These are phyloP conservation scores for Virgularia gustaviana DNA, from an alignment of 92 coral and sea anemone species.

Conservation along the genomic window DNA sequence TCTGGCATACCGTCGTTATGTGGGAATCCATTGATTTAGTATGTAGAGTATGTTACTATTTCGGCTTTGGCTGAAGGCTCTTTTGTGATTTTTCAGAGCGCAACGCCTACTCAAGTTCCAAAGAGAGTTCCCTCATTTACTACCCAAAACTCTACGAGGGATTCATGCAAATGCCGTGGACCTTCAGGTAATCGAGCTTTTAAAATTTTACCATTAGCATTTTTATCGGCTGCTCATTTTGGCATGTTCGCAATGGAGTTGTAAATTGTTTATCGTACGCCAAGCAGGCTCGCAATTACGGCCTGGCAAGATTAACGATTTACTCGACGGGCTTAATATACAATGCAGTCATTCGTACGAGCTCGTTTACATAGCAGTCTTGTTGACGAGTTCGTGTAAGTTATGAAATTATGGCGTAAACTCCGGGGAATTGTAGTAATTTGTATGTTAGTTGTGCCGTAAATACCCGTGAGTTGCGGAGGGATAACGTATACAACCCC, in stretches of 20 bases:
- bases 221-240: constrained; percentile 34
- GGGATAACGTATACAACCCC: constrained; percentile 34
- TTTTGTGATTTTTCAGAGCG: constrained; percentile 39
- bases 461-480: constrained; percentile 25
- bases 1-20: background rate
- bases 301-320: constrained; percentile 45
- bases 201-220: constrained; percentile 19
- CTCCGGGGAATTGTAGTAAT: constrained; percentile 22
- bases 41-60: constrained; percentile 21
- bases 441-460: background rate
- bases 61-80: constrained; percentile 35
- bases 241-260: constrained; percentile 27
- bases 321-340: constrained; percentile 4
- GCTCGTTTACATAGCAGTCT: background rate
- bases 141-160: constrained; percentile 1
- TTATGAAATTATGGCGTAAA: background rate
- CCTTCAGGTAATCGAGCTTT: constrained; percentile 22
- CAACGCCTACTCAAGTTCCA: constrained; percentile 37
- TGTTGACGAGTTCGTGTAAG: background rate
- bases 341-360: constrained; percentile 12
- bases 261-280: constrained; percentile 41
- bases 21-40: background rate
- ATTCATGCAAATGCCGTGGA: constrained; percentile 31
- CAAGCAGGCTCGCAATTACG: constrained; percentile 29
- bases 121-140: too few species aligned